phyloP scores from a whole-genome alignment of 2,797 vertebrate genomes.

The Rhadinocentrus ornatus region DNA sequence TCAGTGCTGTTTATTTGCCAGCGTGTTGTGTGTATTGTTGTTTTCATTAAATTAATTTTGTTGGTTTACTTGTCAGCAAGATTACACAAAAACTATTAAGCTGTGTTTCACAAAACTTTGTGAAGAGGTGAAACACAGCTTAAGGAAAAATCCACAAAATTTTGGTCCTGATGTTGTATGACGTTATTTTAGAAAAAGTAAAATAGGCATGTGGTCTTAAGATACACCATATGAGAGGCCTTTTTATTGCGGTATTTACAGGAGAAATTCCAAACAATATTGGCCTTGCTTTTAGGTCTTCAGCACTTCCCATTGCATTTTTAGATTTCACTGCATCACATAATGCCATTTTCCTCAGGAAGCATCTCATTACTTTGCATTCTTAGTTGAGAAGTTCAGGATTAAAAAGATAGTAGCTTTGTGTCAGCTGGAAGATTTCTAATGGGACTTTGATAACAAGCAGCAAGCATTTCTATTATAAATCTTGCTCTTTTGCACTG shows the following conservation, averaged over 20 bases:
- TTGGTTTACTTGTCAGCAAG: conserved; percentile 1
- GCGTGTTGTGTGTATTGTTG: background rate
- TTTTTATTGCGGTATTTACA: conserved; percentile 52
- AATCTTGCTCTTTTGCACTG: conserved; percentile 2
- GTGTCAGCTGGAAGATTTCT: conserved; percentile 24
- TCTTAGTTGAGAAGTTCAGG: conserved; percentile 2
- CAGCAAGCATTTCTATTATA: conserved; percentile 9
- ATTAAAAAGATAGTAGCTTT: conserved; percentile 11
- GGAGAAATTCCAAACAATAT: conserved; percentile 54
- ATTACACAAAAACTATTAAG: background rate
- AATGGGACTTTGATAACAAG: conserved; percentile 9
- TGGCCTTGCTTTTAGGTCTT: conserved; percentile 24
- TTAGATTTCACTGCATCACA: background rate
- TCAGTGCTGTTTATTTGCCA: background rate
- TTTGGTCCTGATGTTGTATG: background rate
- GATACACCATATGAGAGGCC: background rate
- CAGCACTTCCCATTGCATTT: conserved; percentile 24
- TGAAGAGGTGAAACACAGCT: background rate
- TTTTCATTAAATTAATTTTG: background rate
- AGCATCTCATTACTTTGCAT: background rate
- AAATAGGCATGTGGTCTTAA: background rate
- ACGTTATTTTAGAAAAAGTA: background rate
- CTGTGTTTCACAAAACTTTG: background rate
- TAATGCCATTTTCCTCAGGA: conserved; percentile 5
- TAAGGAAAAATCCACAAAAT: background rate